phyloP scores from a whole-genome alignment of 2,113 vertebrate species.

The Leptocoma aspasia region DNA sequence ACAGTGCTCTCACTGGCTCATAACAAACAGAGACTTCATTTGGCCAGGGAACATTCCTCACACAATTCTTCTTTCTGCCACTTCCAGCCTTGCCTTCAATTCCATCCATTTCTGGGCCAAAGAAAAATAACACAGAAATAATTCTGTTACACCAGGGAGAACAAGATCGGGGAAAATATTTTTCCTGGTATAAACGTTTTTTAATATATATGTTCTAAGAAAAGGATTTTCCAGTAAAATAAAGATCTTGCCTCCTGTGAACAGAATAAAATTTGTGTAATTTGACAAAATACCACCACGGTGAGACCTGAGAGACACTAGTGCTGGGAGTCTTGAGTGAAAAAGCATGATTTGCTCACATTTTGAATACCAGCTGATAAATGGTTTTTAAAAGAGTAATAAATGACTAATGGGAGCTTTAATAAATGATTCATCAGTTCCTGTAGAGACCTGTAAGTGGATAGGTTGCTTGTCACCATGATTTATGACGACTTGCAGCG shows the following conservation, averaged over 20 bases:
- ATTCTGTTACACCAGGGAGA: not conserved
- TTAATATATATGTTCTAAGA: not conserved
- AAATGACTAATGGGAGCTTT: slow-evolving; percentile 37
- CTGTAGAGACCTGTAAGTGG: not conserved
- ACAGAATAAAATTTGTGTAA: not conserved
- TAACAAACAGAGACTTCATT: not conserved
- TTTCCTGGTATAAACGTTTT: not conserved
- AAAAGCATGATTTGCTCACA: not conserved
- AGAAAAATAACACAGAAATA: not conserved
- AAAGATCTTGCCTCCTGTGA: not conserved
- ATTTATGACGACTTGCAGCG: not conserved
- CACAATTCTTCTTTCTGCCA: not conserved
- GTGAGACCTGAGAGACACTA: not conserved
- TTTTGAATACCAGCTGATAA: slow-evolving; percentile 20
- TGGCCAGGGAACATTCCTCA: not conserved
- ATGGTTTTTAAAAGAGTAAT: slow-evolving; percentile 23
- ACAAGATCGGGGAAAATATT: not conserved
- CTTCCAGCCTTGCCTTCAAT: not conserved
- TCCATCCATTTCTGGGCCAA: not conserved
- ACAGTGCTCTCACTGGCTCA: not conserved
- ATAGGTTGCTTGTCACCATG: not conserved
- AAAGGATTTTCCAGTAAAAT: not conserved
- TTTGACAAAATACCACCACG: not conserved
- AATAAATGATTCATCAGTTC: slow-evolving; percentile 45
- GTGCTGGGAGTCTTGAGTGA: not conserved